phyloP scores from a whole-genome alignment of 2,113 vertebrate genomes.

The Anolis carolinensis region DNA sequence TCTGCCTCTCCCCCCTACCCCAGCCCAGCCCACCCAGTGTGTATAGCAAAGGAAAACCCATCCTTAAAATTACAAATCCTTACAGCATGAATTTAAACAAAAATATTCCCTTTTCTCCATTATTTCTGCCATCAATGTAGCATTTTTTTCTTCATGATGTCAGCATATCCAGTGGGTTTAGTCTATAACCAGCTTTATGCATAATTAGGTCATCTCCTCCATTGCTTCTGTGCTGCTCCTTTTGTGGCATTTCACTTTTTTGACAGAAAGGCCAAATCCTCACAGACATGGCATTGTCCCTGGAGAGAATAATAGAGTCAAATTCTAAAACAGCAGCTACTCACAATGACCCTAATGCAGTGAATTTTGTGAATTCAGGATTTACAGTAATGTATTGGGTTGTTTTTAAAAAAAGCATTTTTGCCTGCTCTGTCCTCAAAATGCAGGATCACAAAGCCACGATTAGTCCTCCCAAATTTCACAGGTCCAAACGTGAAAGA shows the following conservation, averaged over 20 bases:
- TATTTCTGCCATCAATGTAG: slow-evolving; percentile 38
- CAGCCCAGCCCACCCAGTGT: background rate
- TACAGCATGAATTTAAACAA: slow-evolving; percentile 10
- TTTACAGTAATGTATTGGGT: no score
- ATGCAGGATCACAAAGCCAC: background rate
- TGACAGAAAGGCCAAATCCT: slow-evolving; percentile 33
- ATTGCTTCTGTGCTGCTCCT: slow-evolving; percentile 50
- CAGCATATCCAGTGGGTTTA: slow-evolving; percentile 50
- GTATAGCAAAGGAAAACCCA: background rate
- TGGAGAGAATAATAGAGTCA: slow-evolving; percentile 27
- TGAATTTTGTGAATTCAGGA: background rate
- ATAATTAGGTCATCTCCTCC: slow-evolving; percentile 51
- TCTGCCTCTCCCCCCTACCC: no score
- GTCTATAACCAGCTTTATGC: slow-evolving; percentile 53
- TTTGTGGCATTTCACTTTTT: slow-evolving; percentile 30
- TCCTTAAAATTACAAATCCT: background rate
- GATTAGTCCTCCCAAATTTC: background rate
- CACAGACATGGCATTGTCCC: slow-evolving; percentile 36
- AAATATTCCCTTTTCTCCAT: slow-evolving; percentile 13
- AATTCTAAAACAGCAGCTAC: background rate
- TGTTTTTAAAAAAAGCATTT: background rate
- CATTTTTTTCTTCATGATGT: slow-evolving; percentile 38
- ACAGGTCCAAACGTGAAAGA: background rate
- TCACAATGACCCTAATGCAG: background rate
- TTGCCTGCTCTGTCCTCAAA: no score